Percentiles rank a stretch among this genome's conserved stretches.
Conservation (phyloP, 2,888 invertebrate genomes). For the Lumbricus terrestris region DNA sequence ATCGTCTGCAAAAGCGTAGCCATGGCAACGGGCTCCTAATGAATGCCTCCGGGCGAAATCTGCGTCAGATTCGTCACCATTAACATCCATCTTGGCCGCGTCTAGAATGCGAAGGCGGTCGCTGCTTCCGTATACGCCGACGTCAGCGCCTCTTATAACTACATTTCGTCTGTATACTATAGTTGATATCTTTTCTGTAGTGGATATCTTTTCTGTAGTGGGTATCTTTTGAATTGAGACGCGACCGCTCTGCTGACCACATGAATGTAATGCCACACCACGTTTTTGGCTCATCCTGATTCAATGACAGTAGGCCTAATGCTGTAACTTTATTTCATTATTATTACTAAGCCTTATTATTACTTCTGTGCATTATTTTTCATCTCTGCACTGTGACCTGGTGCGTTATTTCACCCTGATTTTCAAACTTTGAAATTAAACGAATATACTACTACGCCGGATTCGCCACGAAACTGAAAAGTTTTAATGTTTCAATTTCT, state of each 20-base stretch:
- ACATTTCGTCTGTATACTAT: not conserved
- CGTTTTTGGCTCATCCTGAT: too few relatives aligned
- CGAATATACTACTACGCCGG: not conserved
- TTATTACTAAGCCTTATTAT: too few relatives aligned
- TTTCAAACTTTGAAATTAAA: too few relatives aligned
- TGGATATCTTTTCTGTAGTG: not conserved
- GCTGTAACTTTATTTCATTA: too few relatives aligned
- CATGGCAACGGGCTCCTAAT: not conserved
- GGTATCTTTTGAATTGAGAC: not conserved
- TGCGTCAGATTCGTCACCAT: slow-evolving; percentile 11
- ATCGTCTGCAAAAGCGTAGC: not conserved
- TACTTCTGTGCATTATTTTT: too few relatives aligned
- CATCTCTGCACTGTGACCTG: too few relatives aligned
- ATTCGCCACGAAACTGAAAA: not conserved
- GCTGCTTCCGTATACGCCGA: not conserved
- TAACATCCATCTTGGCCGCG: not conserved
- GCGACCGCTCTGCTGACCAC: not conserved
- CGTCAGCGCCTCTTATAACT: slow-evolving; percentile 3
- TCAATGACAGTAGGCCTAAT: too few relatives aligned
- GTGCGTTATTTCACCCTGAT: too few relatives aligned
- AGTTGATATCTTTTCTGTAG: too few relatives aligned
- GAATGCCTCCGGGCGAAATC: slow-evolving; percentile 15
- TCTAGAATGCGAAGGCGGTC: not conserved
- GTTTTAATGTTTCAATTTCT: not conserved
- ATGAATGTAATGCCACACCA: too few relatives aligned